phyloP scores from a whole-genome alignment of 2,113 vertebrate genomes.

The Psittacula cyanocephala region DNA sequence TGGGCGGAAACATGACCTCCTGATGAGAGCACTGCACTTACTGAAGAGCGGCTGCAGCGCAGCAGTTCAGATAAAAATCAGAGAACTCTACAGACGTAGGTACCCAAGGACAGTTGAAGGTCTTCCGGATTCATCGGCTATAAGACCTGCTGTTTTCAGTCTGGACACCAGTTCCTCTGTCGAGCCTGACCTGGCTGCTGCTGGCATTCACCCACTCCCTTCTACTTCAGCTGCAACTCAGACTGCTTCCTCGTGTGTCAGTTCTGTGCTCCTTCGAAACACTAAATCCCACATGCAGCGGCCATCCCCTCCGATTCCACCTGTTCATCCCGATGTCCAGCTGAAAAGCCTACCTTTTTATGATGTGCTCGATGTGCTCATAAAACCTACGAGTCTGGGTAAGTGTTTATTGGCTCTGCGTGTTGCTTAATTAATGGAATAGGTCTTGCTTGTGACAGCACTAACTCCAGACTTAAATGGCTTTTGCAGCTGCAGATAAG shows the following conservation, averaged over 20 bases:
- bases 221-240: slow-evolving; percentile 74
- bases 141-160: slow-evolving; percentile 69
- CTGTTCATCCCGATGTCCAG: slow-evolving; percentile 94
- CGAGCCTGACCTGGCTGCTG: slow-evolving; percentile 70
- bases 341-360: slow-evolving; percentile 94
- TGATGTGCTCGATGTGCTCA: slow-evolving; percentile 92
- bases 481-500: background rate
- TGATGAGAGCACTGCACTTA: slow-evolving; percentile 85
- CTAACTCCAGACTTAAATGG: background rate
- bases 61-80: slow-evolving; percentile 84
- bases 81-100: slow-evolving; percentile 82
- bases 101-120: slow-evolving; percentile 81
- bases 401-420: slow-evolving; percentile 41
- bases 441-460: background rate
- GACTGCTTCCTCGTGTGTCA: slow-evolving; percentile 72
- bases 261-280: slow-evolving; percentile 77
- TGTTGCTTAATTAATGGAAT: background rate
- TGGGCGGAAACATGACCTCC: slow-evolving; percentile 87
- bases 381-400: slow-evolving; percentile 97
- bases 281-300: slow-evolving; percentile 85
- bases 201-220: slow-evolving; percentile 73
- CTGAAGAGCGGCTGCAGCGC: slow-evolving; percentile 86
- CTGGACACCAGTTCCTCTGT: slow-evolving; percentile 72
- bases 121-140: slow-evolving; percentile 72
- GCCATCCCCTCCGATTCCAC: slow-evolving; percentile 84